These are phyloP conservation scores for Scaptomyza tumidula DNA, from an alignment of 2,888 invertebrate genomes.

Conservation along the genomic window DNA sequence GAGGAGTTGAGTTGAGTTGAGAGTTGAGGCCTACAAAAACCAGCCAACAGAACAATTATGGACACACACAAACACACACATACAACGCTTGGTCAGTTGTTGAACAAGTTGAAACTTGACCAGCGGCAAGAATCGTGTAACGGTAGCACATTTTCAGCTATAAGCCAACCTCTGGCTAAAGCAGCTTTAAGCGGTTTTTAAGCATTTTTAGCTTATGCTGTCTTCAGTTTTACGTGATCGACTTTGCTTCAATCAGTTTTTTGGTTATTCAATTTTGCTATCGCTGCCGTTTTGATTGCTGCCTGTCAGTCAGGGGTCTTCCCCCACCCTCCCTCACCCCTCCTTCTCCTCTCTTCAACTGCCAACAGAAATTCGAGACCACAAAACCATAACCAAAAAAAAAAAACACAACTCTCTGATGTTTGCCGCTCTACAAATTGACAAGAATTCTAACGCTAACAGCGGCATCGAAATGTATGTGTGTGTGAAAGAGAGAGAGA, in stretches of 20 bases:
- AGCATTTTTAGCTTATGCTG: neutral
- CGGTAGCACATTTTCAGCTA: conserved; percentile 41
- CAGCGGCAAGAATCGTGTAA: conserved; percentile 36
- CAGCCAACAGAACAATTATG: conserved; percentile 48
- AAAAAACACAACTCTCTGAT: conserved; percentile 48
- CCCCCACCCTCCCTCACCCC: conserved; percentile 25
- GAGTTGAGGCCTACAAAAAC: conserved; percentile 46
- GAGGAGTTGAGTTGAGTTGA: neutral
- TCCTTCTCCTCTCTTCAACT: neutral
- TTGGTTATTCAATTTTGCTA: conserved; percentile 43
- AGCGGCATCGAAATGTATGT: conserved; percentile 14
- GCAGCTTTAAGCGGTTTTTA: conserved; percentile 9
- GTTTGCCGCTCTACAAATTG: conserved; percentile 76
- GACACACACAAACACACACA: conserved; percentile 35
- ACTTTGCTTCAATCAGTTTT: conserved; percentile 39
- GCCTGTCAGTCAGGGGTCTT: conserved; percentile 47
- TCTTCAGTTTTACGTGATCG: conserved; percentile 20
- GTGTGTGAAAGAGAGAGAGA: neutral
- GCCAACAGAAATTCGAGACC: conserved; percentile 39
- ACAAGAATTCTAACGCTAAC: conserved; percentile 68
- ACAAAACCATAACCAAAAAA: conserved; percentile 30
- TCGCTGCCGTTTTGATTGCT: conserved; percentile 63
- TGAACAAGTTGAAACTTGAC: conserved; percentile 39
- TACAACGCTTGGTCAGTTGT: conserved; percentile 30
- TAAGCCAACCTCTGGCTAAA: neutral